Base-by-base conservation (phyloP, 2,797 vertebrate species). In the Alfaro cultratus region DNA sequence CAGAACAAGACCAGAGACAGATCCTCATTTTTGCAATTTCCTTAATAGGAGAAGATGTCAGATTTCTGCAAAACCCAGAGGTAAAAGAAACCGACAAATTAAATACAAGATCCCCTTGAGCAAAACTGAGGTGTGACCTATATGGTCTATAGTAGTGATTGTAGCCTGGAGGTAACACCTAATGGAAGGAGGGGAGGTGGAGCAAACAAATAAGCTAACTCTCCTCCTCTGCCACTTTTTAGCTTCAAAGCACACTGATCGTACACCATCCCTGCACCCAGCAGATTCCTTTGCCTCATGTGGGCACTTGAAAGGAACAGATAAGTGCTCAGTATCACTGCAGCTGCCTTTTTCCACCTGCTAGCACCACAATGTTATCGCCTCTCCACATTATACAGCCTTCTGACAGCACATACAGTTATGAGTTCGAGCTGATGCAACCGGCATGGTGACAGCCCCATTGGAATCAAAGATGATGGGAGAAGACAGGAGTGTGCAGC, bases 391-490 rank as follows among this genome's bases (percentile, higher is more conserved):
- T 88, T 90, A 89, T 86, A 79, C 76, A 80, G 47, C 57, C 70
- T 31, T 73, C 23, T 90, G 86, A 90, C 85, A 85, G 85, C 83
- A 51, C 51, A 70, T 82, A 81, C 84, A 64, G 86, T 78, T 72
- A 75, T 80, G 55, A 80, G 86, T 51, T 83, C 0, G 64, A 83
- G 82, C 29, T 77, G 83, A 85, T 46, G 73, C 76, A 67, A 83
- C 84, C 47, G 10, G 78, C 53, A 16, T 39, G 76, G 47, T 79
- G 87, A 91, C 88, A 87, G 91, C 74, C 80, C 67, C 75, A n/a
- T 86, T 87, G 82, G 72, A 87, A 76, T 87, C 74, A 36, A 77
- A 81, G 87, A 88, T 87, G 87, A 93, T 89, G 45, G 43, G 85
- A 89, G 78, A 15, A 80, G 89, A 91, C 90, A 84, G 83, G 71